phyloP scores from a whole-genome alignment of 2,113 vertebrate species.

The Azemiops feae region DNA sequence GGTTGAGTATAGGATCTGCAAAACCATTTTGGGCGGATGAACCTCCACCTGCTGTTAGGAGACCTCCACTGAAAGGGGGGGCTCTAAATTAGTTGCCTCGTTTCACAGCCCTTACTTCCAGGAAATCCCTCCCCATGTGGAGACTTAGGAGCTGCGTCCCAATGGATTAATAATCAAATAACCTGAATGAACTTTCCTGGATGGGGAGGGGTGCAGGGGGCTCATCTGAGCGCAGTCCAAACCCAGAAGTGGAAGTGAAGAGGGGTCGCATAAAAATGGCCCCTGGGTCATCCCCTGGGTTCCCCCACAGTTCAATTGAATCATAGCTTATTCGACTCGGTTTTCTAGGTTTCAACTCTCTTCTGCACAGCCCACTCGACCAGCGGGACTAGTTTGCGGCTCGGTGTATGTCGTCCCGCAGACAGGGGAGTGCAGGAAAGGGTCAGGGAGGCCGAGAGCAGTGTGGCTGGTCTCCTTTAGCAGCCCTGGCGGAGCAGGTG shows the following conservation, averaged over 20 bases:
- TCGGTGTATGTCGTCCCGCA: background rate
- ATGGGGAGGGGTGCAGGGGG: background rate
- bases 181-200: background rate
- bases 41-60: background rate
- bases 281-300: too few relatives aligned
- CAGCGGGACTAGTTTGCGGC: background rate
- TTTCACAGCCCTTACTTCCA: background rate
- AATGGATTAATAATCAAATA: background rate
- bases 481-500: background rate
- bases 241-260: background rate
- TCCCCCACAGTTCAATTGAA: background rate
- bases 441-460: background rate
- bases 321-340: background rate
- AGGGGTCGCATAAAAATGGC: too few relatives aligned
- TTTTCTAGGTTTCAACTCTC: background rate
- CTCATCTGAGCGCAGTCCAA: background rate
- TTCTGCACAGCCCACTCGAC: too few relatives aligned
- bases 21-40: background rate
- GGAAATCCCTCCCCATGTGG: background rate
- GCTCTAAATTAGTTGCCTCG: background rate
- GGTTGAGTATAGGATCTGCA: background rate
- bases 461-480: background rate
- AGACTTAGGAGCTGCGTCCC: background rate
- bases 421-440: background rate
- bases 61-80: background rate